Conservation (phyloP, 2,113 vertebrate genomes). For the Thalassarche chlororhynchos region DNA sequence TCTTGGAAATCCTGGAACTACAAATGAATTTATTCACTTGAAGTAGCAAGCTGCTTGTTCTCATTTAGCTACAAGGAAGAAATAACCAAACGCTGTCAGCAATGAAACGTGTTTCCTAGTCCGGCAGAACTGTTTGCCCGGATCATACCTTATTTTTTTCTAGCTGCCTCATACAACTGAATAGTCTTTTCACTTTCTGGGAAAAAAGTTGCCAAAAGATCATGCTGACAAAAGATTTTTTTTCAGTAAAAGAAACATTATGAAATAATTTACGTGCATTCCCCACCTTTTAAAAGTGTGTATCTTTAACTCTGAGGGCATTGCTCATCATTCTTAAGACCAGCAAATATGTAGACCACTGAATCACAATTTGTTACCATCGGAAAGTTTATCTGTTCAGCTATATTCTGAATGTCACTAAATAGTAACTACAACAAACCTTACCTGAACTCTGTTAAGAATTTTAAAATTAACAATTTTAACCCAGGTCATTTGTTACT, state of each 20-base stretch:
- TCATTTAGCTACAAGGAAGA: background rate
- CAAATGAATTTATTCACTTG: background rate
- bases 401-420: conserved; percentile 39
- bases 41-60: background rate
- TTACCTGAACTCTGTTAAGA: conserved; percentile 58
- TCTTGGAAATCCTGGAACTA: background rate
- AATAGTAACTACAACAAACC: conserved; percentile 69
- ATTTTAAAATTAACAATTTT: conserved; percentile 46
- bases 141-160: background rate
- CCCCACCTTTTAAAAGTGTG: background rate
- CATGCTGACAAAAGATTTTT: background rate
- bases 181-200: background rate
- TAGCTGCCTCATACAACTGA: background rate
- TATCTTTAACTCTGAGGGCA: background rate
- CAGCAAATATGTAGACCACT: background rate
- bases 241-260: background rate
- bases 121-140: background rate
- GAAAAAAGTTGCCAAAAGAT: background rate
- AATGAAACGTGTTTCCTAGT: background rate
- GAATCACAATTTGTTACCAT: background rate
- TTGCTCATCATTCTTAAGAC: background rate
- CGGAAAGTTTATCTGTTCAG: background rate
- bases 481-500: background rate
- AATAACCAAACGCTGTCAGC: background rate
- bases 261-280: background rate